Evolutionary conservation across 2,888 invertebrate genomes (phyloP), one percentile per base, ranked within the genome.

Genomic region (Tenthredo amoena): DNA sequence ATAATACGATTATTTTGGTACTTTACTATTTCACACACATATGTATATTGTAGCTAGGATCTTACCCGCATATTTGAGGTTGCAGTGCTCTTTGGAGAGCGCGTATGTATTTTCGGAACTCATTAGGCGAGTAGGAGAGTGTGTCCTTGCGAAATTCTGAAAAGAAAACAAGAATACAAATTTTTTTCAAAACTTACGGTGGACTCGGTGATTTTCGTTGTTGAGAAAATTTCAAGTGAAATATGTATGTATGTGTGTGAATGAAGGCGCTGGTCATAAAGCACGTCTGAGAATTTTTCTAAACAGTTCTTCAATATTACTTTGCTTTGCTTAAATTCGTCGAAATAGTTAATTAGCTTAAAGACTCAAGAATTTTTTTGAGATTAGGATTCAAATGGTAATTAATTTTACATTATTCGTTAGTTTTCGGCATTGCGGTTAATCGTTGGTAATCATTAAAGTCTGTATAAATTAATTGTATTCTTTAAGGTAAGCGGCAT

Each of bases 51-150:
- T 0, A 31, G 34, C 43, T n/a, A 4, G 26, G 6, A n/a, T 89
- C 93, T 92, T 87, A 93, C 93, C 93, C 84, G 93, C 88, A 86
- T 93, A 93, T 87, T 93, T 93, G 87, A 93, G 90, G 86, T 93
- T 93, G 90, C 92, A 90, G 88, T 92, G 91, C 91, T 93, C 93
- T 90, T 88, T 92, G 88, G 93, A 92, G 88, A 93, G 93, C 89
- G 93, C 88, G 89, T 93, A 93, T 62, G 91, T 92, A 76, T 93
- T 93, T 90, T 93, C 93, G 90, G 93, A 92, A 89, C 92, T 91
- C 93, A 93, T 93, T 88, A 93, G 92, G 92, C 93, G 93, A 86
- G 93, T 92, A 7, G 93, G 93, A 50, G 93, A 93, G 87, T 93
- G 93, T 87, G 93, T 93, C 87, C 93, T 89, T 85, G 93, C 93